Base-by-base conservation (phyloP, 2,113 vertebrate genomes). In the Tragelaphus buxtoni region DNA sequence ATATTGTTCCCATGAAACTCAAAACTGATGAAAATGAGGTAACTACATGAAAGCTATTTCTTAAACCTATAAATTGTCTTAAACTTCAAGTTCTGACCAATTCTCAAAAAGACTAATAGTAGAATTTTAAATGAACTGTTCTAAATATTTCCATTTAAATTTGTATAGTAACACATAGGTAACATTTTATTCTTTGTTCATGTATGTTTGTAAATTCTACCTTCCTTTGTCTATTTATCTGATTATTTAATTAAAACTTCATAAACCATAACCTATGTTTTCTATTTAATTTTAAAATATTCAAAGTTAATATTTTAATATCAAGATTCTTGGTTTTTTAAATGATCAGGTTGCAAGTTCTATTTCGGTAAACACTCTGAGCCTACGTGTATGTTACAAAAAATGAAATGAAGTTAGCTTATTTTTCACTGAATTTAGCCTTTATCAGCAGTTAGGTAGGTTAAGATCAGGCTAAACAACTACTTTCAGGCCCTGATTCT, bases 251-350 rank as follows among this genome's bases (percentile, higher is more conserved):
- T 14, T 96, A 91, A 94, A 95, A 86, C 89, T 97, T 92, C 28
- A 61, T 86, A 96, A 89, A 84, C 84, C 20, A 65, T 93, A 89
- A 61, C 85, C 65, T 98, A 26, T 95, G 81, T 98, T 98, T 93
- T 95, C 98, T 80, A 96, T 97, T 56, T 98, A 96, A 95, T 76
- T 97, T 93, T 79, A 95, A 98, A 94, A 96, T 81, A 98, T 9
- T 96, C 20, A 92, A 20, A 85, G 63, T 47, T 18, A 14, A 32
- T 88, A 92, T 97, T 98, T 97, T 98, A 93, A 82, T 94, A 88
- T 94, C 86, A 63, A 93, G 47, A 49, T 56, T 49, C 88, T 94
- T 93, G 45, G 45, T 83, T 98, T 98, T 84, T 81, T 32, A 39
- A 92, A 49, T 94, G 47, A 90, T 83, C 92, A 93, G 39, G 49